Evolutionary conservation across 2,113 vertebrate species (phyloP), one percentile per base, ranked within the genome.

Genomic region (Malurus melanocephalus): DNA sequence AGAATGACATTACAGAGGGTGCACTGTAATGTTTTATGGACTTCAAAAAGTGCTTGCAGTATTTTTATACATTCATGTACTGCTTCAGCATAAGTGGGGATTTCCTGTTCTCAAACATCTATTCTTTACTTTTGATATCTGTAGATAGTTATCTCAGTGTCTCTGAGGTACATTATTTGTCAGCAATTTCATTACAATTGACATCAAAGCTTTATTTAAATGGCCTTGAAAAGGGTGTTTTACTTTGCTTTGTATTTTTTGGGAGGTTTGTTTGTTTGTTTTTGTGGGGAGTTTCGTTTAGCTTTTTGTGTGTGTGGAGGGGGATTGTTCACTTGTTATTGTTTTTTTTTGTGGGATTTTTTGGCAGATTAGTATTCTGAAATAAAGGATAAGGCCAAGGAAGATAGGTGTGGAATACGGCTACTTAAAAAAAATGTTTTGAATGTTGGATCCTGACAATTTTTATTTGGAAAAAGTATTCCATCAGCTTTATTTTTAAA

Each of bases 361-460:
- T 46, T 27, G 18, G 8, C 28, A 42, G 19, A 61, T 52, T 33
- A 55, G 0, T 21, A 28, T 64, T 28, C 8, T 26, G 14, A 86
- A 46, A 48, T 76, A 51, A 59, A 86, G 3, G 3, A 64, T 67
- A 57, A 48, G 7, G 2, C 49, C 38, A 78, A 15, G 9, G 20
- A 68, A 66, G 7, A 20, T 8, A 11, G 1, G 6, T 48, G 27
- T 56, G 16, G 13, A 64, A 71, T 56, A 64, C 9, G 51, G 11
- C 6, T 46, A 35, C 13, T 60, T 56, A 35, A 15, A 32, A 32
- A 73, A 69, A 49, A 18, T 22, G 1, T 22, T 81, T 61, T 78
- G 6, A 0, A 0, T 45, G 33, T 52, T 68, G 3, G 9, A 75
- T 3, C 4, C 4, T 33, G 40, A 45, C 21, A 32, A 10, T 7